Conservation (phyloP, 64 coral and sea anemone species). For the Orbicella faveolata region DNA sequence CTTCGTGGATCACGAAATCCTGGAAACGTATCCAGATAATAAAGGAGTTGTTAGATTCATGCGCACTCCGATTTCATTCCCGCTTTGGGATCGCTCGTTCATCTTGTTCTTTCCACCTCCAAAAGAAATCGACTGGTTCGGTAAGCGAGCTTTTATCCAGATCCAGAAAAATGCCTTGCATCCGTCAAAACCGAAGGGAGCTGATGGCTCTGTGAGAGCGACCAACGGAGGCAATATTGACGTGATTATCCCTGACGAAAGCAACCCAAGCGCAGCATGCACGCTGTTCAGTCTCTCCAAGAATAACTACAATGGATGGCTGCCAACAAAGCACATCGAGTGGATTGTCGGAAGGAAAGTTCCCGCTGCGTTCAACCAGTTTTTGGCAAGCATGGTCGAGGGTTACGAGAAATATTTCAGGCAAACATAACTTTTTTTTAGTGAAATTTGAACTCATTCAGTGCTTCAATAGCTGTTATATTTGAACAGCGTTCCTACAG, state of each 20-base stretch:
- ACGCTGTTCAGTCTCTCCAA: constrained; percentile 37
- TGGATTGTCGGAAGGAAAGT: neutral
- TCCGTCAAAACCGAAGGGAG: constrained; percentile 25
- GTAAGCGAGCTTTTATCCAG: constrained; percentile 18
- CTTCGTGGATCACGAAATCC: constrained; percentile 8
- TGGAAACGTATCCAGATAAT: constrained; percentile 28
- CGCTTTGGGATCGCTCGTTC: constrained; percentile 29
- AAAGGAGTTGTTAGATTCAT: neutral
- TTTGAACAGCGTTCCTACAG: too few relatives aligned
- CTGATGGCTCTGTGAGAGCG: constrained; percentile 6
- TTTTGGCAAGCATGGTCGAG: neutral
- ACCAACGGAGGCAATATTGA: constrained; percentile 44
- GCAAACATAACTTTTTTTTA: neutral
- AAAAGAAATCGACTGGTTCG: constrained; percentile 26
- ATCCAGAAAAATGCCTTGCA: constrained; percentile 32
- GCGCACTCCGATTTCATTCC: neutral
- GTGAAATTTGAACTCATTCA: neutral
- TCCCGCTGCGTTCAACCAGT: neutral
- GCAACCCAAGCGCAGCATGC: constrained; percentile 4
- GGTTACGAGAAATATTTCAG: neutral
- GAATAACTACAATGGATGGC: constrained; percentile 46
- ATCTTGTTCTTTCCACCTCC: constrained; percentile 13
- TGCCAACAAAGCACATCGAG: constrained; percentile 14
- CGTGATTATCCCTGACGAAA: constrained; percentile 4
- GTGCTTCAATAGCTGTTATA: neutral